Evolutionary conservation across 2,113 vertebrate genomes (phyloP).

Genomic region (Petroica traversi): DNA sequence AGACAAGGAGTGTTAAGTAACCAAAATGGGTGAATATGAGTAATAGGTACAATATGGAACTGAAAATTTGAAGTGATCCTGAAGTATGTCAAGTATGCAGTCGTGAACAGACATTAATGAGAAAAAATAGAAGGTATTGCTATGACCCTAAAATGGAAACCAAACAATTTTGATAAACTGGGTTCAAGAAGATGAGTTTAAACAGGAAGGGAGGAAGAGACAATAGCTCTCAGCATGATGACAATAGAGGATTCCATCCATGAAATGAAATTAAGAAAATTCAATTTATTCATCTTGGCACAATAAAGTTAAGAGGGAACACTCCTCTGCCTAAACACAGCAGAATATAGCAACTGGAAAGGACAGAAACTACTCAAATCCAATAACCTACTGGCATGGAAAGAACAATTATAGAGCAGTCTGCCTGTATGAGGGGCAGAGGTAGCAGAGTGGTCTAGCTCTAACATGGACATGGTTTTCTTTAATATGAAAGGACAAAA

Average conservation of each 20-base stretch:
- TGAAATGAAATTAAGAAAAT: not conserved
- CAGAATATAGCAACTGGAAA: not conserved
- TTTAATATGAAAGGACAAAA: not conserved
- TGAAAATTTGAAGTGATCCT: not conserved
- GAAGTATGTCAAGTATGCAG: not conserved
- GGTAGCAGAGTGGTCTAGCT: not conserved
- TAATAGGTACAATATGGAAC: not conserved
- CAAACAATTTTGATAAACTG: not conserved
- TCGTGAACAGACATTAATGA: not conserved
- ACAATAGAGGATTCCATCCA: not conserved
- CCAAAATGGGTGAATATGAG: not conserved
- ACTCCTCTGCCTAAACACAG: not conserved
- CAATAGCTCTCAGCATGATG: not conserved
- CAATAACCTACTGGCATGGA: not conserved
- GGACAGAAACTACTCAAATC: not conserved
- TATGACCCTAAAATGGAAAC: not conserved
- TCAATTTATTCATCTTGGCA: not conserved
- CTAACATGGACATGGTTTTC: not conserved
- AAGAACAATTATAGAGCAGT: not conserved
- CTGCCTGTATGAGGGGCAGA: not conserved
- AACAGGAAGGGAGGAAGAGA: not conserved
- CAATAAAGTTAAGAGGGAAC: not conserved
- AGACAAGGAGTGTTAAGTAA: not conserved
- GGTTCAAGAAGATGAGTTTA: not conserved
- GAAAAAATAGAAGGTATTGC: not conserved